phyloP scores from a whole-genome alignment of 2,888 invertebrate species.

The Nomada hirtipes region DNA sequence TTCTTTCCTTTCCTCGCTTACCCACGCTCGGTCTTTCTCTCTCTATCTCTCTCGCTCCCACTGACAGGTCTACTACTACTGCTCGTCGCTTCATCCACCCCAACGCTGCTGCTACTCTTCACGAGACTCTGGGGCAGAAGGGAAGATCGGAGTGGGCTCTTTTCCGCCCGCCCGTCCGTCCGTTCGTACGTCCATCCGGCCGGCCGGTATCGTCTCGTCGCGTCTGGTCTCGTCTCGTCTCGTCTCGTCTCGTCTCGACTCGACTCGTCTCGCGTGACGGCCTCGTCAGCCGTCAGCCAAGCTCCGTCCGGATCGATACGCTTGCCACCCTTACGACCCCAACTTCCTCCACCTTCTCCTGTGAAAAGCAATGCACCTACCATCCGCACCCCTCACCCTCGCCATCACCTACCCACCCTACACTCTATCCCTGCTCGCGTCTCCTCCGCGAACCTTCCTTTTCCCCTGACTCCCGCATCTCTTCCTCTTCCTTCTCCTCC shows the following conservation, averaged over 20 bases:
- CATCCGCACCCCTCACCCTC: conserved; percentile 67
- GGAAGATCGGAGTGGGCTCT: conserved; percentile 67
- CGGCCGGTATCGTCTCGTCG: conserved; percentile 68
- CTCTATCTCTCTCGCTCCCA: background rate
- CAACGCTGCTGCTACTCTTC: conserved; percentile 62
- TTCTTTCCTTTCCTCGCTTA: conserved; percentile 10
- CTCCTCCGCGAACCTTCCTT: conserved; percentile 64
- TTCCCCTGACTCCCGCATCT: conserved; percentile 56
- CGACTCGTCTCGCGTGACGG: conserved; percentile 84
- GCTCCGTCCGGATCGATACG: conserved; percentile 83
- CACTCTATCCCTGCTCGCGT: conserved; percentile 66
- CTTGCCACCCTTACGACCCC: conserved; percentile 81
- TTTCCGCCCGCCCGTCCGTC: conserved; percentile 77
- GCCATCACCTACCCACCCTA: conserved; percentile 75
- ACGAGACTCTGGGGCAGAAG: conserved; percentile 63
- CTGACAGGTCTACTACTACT: conserved; percentile 43
- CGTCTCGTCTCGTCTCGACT: conserved; percentile 77
- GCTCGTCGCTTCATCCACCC: conserved; percentile 65
- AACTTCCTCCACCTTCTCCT: conserved; percentile 75
- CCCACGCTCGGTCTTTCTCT: background rate
- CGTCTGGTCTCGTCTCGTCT: conserved; percentile 77
- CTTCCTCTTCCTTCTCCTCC: conserved; percentile 36
- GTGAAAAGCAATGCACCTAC: conserved; percentile 83
- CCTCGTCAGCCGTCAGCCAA: conserved; percentile 84
- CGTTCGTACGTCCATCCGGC: conserved; percentile 69